Evolutionary conservation across 1,140 invertebrate species (phyloP).

Genomic region (Anastatus disparis): DNA sequence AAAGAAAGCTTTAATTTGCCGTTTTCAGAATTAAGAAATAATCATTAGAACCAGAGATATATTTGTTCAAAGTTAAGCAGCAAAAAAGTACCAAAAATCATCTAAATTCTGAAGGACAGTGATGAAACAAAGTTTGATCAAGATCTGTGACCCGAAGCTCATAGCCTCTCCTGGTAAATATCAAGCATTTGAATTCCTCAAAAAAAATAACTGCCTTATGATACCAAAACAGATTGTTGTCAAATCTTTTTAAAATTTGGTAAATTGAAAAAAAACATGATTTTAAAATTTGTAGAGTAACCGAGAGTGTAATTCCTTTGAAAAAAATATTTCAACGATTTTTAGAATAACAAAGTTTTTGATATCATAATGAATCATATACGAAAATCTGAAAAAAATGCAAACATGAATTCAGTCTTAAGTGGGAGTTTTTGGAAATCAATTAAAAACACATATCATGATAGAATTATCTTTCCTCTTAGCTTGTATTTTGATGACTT

Average conservation of each 20-base stretch:
- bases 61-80: too few relatives aligned
- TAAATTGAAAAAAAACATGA: background rate
- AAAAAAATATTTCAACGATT: conserved; percentile 31
- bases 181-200: background rate
- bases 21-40: too few relatives aligned
- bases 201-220: background rate
- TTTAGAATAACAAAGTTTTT: conserved; percentile 31
- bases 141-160: too few relatives aligned
- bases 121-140: too few relatives aligned
- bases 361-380: conserved; percentile 9
- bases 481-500: conserved; percentile 35
- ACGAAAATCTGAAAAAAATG: background rate
- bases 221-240: background rate
- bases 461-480: conserved; percentile 36
- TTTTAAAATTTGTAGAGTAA: too few relatives aligned
- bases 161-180: too few relatives aligned
- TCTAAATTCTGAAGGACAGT: too few relatives aligned
- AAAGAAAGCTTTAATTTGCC: too few relatives aligned
- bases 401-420: conserved; percentile 9
- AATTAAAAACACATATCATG: background rate
- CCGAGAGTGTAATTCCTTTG: conserved; percentile 11
- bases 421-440: conserved; percentile 27
- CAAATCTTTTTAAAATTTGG: background rate
- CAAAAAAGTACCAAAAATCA: too few relatives aligned
- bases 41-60: too few relatives aligned